A percentile compares a stretch with the other conserved stretches of the same genome.
Conservation (phyloP, 2,113 vertebrate species). For the Tachuris rubrigastra region DNA sequence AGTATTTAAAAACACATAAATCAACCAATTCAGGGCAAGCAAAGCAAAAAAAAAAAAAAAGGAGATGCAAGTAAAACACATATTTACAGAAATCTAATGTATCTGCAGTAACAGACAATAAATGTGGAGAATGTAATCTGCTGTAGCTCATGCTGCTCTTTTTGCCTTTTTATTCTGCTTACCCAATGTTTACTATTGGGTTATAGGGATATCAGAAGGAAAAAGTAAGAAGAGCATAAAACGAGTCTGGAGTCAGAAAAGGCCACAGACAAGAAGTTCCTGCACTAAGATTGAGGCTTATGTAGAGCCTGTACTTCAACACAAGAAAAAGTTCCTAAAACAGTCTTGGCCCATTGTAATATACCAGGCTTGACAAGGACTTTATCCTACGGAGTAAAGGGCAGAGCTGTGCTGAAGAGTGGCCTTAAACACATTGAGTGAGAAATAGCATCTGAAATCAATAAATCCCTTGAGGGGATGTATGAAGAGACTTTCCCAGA, state of each 20-base stretch:
- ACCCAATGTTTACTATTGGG: not conserved
- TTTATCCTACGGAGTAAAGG: not conserved
- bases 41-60: not conserved
- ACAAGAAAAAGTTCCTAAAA: not conserved
- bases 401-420: not conserved
- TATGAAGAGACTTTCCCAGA: not conserved
- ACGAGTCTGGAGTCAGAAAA: not conserved
- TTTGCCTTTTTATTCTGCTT: not conserved
- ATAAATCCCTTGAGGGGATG: not conserved
- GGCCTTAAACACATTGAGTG: rapidly evolving
- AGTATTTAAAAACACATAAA: conserved; percentile 56
- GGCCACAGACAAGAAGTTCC: not conserved
- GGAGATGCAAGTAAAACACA: conserved; percentile 7
- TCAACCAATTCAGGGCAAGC: conserved; percentile 38
- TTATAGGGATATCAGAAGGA: not conserved
- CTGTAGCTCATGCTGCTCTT: conserved; percentile 7
- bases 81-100: rapidly evolving
- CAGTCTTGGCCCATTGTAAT: not conserved
- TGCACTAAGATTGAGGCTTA: not conserved
- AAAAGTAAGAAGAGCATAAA: not conserved
- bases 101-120: not conserved
- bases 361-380: not conserved
- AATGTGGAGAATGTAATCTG: not conserved
- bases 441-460: not conserved
- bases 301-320: not conserved